A percentile compares a stretch with the other conserved stretches of the same genome.
These are phyloP conservation scores for Cyrtodaria siliqua DNA, from an alignment of 2,888 invertebrate species.

Conservation along the genomic window DNA sequence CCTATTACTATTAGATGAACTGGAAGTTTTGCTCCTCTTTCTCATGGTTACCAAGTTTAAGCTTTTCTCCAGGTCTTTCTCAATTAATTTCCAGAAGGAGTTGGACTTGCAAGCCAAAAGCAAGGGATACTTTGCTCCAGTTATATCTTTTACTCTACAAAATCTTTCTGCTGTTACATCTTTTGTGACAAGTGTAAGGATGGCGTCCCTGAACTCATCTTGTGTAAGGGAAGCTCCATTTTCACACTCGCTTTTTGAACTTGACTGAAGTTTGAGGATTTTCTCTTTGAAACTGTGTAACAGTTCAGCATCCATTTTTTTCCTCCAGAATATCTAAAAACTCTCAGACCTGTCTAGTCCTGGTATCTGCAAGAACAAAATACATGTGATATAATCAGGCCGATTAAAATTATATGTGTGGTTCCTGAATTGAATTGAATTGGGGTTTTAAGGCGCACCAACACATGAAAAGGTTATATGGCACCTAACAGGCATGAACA, in stretches of 20 bases:
- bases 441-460: too few species aligned
- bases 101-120: constrained; percentile 51
- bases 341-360: too few species aligned
- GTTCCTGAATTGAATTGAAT: too few species aligned
- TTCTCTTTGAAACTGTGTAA: neutral
- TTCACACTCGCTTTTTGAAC: neutral
- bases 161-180: constrained; percentile 27
- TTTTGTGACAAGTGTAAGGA: neutral
- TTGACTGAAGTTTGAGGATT: constrained; percentile 7
- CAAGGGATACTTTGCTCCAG: constrained; percentile 34
- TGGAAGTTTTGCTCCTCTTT: constrained; percentile 32
- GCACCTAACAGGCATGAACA: too few species aligned
- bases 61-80: constrained; percentile 13
- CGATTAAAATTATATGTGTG: too few species aligned
- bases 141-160: constrained; percentile 28
- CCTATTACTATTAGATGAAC: constrained; percentile 18
- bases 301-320: constrained; percentile 15
- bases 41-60: neutral
- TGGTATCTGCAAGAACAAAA: too few species aligned
- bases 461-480: too few species aligned
- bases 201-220: neutral
- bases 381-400: too few species aligned
- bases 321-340: neutral
- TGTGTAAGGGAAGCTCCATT: neutral
- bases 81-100: constrained; percentile 40